Evolutionary conservation across 2,797 vertebrate species (phyloP), one percentile per base, ranked within the genome.

Genomic region (Platyrinchus mystaceus): DNA sequence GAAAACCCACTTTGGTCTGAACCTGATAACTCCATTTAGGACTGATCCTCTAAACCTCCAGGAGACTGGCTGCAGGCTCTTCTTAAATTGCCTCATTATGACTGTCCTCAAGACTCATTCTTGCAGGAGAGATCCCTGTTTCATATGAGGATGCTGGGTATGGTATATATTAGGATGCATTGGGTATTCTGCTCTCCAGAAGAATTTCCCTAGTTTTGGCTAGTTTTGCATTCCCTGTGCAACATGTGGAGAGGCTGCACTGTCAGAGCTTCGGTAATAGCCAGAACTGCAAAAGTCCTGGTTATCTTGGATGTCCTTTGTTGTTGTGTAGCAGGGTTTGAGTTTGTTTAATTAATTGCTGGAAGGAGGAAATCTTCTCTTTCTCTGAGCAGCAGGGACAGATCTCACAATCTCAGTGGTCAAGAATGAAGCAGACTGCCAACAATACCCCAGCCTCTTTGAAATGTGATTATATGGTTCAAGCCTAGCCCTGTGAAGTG

Each of bases 381-480:
- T 90, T 84, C 64, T 76, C 16, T 4, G 32, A 87, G 73, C 53
- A 74, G 64, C 76, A 80, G 84, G 74, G 84, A 69, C 43, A 70
- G 52, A 91, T 87, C 84, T 92, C 87, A 49, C 79, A 71, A 46
- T 89, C 89, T 95, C 93, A 44, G 93, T 89, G 94, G 94, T 95
- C 90, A 95, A 62, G 89, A 84, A 78, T 83, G 87, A 94, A 90
- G 78, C 47, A 67, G 79, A n/a, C 88, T 95, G 91, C 91, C 93
- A 95, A 82, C 86, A 80, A 28, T 78, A 47, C 68, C 62, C 41
- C n/a, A 87, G 67, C 52, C 23, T 74, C 90, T 95, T 94, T 96
- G 93, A 95, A 95, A 96, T 93, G 71, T 96, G 95, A 94, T 94
- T 89, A 91, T 83, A 84, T 46, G 90, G 94, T 96, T 95, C 67